Conservation (phyloP, 2,113 vertebrate genomes). For the Sterrhoptilus dennistouni region DNA sequence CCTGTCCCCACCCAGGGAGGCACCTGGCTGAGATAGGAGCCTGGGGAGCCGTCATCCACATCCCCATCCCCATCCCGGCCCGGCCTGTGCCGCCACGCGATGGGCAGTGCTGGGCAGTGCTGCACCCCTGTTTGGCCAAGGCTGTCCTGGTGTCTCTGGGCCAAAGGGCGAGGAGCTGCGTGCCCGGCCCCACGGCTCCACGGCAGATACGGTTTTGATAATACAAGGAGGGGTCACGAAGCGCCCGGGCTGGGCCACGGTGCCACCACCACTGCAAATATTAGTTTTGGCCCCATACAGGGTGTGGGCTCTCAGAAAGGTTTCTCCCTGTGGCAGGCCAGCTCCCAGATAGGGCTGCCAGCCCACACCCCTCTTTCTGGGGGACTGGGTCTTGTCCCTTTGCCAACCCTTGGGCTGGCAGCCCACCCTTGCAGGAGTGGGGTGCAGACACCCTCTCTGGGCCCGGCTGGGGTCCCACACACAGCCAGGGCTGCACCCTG, state of each 20-base stretch:
- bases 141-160: neutral
- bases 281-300: neutral
- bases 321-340: neutral
- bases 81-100: rapidly evolving
- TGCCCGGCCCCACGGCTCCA: neutral
- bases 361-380: neutral
- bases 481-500: neutral
- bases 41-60: neutral
- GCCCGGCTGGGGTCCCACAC: neutral
- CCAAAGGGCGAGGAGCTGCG: neutral
- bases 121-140: neutral
- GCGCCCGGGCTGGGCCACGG: neutral
- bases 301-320: neutral
- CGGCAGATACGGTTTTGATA: neutral
- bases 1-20: neutral
- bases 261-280: neutral
- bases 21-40: neutral
- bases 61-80: no score
- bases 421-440: neutral
- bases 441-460: neutral
- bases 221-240: neutral
- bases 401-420: neutral
- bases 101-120: neutral
- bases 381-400: neutral
- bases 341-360: neutral